Evolutionary conservation across 1,140 invertebrate species (phyloP).

Genomic region (Saxidomus purpurata): DNA sequence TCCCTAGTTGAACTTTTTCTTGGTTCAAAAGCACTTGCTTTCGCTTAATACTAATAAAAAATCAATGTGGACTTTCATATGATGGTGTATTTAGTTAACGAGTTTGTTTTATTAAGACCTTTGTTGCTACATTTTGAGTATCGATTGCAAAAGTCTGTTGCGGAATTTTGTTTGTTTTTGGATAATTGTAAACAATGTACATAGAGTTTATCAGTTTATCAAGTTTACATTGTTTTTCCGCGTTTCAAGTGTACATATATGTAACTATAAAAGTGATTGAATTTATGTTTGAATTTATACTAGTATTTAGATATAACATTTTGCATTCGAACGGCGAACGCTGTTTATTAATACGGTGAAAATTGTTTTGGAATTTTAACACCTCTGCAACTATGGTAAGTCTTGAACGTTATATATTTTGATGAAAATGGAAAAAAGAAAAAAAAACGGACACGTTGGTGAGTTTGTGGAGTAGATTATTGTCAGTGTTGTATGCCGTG

Average conservation of each 20-base stretch:
- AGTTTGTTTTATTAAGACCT: constrained; percentile 27
- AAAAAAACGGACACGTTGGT: too few relatives aligned
- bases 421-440: too few relatives aligned
- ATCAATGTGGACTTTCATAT: constrained; percentile 31
- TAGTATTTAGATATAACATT: too few relatives aligned
- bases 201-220: neutral
- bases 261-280: too few relatives aligned
- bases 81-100: constrained; percentile 11
- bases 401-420: too few relatives aligned
- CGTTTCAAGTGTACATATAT: neutral
- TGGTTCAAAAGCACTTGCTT: neutral
- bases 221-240: neutral
- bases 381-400: too few relatives aligned
- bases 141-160: neutral
- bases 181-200: neutral
- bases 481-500: too few relatives aligned
- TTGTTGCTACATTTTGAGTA: constrained; percentile 16
- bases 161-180: constrained; percentile 17
- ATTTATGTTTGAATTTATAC: too few relatives aligned
- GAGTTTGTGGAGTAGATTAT: too few relatives aligned
- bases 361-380: too few relatives aligned
- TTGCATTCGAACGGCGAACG: too few relatives aligned
- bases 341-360: too few relatives aligned
- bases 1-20: constrained; percentile 6
- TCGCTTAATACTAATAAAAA: constrained; percentile 40